Base-by-base conservation (phyloP, 2,113 vertebrate species). In the Turnix velox region DNA sequence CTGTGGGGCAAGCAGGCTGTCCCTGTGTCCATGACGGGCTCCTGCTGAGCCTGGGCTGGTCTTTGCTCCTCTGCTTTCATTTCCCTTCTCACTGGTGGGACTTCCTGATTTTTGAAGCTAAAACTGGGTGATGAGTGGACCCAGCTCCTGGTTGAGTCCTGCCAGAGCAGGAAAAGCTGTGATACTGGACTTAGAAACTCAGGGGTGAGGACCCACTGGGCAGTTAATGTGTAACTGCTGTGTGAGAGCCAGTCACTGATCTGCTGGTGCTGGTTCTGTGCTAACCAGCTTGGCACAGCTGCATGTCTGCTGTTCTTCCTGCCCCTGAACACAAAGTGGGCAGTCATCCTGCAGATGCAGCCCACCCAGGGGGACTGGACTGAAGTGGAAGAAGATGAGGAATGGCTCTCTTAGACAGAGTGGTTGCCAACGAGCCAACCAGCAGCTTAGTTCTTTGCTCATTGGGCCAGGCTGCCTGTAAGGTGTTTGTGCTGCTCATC, bases 291-390 rank as follows among this genome's bases (percentile, higher is more conserved):
- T 33, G 62, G 33, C 5, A 0, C 14, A 22, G 57, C 49, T 66
- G 72, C 48, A 20, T 28, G 4, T 33, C 59, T n/a, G 55, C 54
- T 37, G 13, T 40, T 40, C 74, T 49, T 27, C 24, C 20, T 8
- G 4, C 58, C 15, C 15, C 17, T 0, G 1, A 40, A 3, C 14
- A 1, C 0, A 16, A 18, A 31, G 39, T 3, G 12, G 66, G 83
- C 27, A 4, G 68, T 1, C 14, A 45, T 31, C 16, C 49, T 40
- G 42, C 0, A 3, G 88, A 1, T 55, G 37, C 31, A 84, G 72
- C 87, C 48, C 14, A 4, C 18, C 1, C 0, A 17, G 14, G 19
- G 30, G 54, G 23, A 6, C 54, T 25, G 51, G 30, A 3, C 9
- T 18, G 27, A 15, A 5, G 48, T 20, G 59, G 48, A 37, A 43